Percentiles rank a stretch among this genome's conserved stretches.
These are phyloP conservation scores for Oryzias woworae DNA, from an alignment of 2,113 vertebrate genomes.

Conservation along the genomic window DNA sequence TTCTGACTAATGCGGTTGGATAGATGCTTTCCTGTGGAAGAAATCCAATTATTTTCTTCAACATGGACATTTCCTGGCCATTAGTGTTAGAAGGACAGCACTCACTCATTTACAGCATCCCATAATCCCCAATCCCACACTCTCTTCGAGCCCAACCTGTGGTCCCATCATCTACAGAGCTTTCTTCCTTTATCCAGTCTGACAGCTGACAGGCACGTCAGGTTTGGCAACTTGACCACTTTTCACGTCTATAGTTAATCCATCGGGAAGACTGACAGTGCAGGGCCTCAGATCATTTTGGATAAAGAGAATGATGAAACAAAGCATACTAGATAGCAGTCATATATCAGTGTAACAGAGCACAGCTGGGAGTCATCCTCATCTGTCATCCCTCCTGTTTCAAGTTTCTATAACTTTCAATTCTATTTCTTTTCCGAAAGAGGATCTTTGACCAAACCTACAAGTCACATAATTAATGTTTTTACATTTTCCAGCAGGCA, in stretches of 20 bases:
- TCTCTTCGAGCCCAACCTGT: too few species aligned
- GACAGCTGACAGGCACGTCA: constrained; percentile 29
- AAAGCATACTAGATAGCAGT: constrained; percentile 22
- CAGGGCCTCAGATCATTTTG: constrained; percentile 38
- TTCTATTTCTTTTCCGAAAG: constrained; percentile 6
- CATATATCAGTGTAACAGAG: constrained; percentile 40
- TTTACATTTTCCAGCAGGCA: too few species aligned
- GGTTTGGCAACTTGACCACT: constrained; percentile 48
- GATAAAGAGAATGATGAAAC: constrained; percentile 18
- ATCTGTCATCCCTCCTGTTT: constrained; percentile 17
- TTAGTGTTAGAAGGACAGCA: constrained; percentile 49
- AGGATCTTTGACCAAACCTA: constrained; percentile 18
- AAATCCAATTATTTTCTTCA: constrained; percentile 68
- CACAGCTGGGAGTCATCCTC: constrained; percentile 19
- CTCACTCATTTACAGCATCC: constrained; percentile 45
- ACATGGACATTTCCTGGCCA: constrained; percentile 70
- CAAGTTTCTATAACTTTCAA: constrained; percentile 11
- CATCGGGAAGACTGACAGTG: constrained; percentile 23
- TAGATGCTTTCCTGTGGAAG: constrained; percentile 66
- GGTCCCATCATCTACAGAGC: too few species aligned
- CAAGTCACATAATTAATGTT: not conserved
- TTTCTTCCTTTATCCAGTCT: constrained; percentile 6
- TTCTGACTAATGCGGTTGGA: constrained; percentile 65
- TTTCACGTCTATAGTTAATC: constrained; percentile 36
- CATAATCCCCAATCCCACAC: constrained; percentile 10